Conservation (phyloP, 2,888 invertebrate species). For the Hydrotaea cyrtoneurina region DNA sequence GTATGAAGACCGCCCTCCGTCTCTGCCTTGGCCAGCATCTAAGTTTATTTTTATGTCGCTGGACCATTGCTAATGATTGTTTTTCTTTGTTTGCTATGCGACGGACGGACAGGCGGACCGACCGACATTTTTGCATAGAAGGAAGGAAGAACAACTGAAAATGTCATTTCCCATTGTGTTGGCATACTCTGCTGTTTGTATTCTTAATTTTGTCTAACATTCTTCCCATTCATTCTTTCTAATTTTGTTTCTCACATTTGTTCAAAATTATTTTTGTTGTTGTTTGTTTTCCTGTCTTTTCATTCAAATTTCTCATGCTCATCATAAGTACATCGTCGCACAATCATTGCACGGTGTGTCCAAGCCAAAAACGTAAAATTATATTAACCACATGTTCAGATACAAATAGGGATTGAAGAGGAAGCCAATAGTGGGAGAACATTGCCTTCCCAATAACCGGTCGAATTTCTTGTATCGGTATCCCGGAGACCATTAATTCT, state of each 20-base stretch:
- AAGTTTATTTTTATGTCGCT: conserved; percentile 8
- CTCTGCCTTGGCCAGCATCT: background rate
- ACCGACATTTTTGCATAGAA: background rate
- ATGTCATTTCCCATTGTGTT: background rate
- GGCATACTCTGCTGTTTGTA: conserved; percentile 45
- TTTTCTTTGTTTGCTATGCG: background rate
- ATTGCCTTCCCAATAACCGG: too few species aligned
- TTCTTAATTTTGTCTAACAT: conserved; percentile 35
- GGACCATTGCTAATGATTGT: conserved; percentile 43
- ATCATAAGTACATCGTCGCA: background rate
- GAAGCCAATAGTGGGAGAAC: too few species aligned
- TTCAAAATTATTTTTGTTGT: conserved; percentile 12
- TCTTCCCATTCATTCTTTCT: conserved; percentile 33
- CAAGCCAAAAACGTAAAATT: background rate
- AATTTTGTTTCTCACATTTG: conserved; percentile 43
- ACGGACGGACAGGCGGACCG: too few species aligned
- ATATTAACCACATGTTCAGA: too few species aligned
- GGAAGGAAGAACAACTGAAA: background rate
- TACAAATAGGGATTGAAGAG: too few species aligned
- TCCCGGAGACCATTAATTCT: too few species aligned
- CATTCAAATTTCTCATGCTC: conserved; percentile 40
- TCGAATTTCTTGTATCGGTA: too few species aligned
- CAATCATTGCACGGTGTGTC: background rate
- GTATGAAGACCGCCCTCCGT: too few species aligned
- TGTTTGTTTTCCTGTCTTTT: conserved; percentile 15